phyloP scores from a whole-genome alignment of 1,140 invertebrate genomes.

The Hylaeus anthracinus region DNA sequence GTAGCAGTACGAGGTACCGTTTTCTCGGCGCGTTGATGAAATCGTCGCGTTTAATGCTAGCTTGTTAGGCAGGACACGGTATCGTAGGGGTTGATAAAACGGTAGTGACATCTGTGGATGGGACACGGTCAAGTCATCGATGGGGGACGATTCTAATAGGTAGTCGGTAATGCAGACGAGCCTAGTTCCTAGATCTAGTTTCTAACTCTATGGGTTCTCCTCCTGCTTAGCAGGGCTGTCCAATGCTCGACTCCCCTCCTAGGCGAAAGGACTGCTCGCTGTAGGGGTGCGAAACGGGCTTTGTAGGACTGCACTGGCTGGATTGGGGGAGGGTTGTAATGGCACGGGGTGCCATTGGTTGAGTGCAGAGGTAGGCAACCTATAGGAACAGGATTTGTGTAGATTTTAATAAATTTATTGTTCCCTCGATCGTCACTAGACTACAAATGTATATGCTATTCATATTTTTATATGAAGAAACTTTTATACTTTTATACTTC shows the following conservation, averaged over 20 bases:
- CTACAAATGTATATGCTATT: too few species aligned
- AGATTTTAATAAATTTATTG: too few species aligned
- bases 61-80: constrained; percentile 31
- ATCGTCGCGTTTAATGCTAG: constrained; percentile 44
- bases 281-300: constrained; percentile 36
- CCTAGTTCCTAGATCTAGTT: constrained; percentile 56
- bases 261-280: constrained; percentile 25
- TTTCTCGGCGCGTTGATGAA: background rate
- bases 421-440: too few species aligned
- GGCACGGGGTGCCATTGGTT: constrained; percentile 27
- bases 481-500: too few species aligned
- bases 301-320: background rate
- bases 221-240: constrained; percentile 65
- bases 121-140: constrained; percentile 34
- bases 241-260: constrained; percentile 40
- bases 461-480: too few species aligned
- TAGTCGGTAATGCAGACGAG: constrained; percentile 75
- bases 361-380: background rate
- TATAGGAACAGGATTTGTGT: too few species aligned
- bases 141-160: constrained; percentile 42
- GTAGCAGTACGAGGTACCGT: background rate
- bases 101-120: constrained; percentile 71
- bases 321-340: constrained; percentile 11
- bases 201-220: constrained; percentile 15
- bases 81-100: constrained; percentile 63